Percentiles rank a stretch among this genome's conserved stretches.
These are phyloP conservation scores for Temnothorax ravouxi DNA, from an alignment of 2,888 invertebrate species.

Conservation along the genomic window DNA sequence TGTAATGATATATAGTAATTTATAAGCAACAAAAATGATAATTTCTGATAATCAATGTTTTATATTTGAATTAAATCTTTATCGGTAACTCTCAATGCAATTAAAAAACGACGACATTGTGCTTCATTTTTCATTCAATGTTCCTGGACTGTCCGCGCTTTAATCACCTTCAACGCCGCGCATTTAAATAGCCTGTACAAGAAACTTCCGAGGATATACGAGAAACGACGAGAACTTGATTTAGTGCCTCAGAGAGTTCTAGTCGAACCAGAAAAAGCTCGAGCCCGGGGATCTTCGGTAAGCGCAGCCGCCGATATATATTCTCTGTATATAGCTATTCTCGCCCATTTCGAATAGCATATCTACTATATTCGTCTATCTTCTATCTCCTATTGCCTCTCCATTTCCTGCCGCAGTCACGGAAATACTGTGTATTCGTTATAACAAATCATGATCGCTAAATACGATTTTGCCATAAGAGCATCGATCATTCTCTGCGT, in stretches of 20 bases:
- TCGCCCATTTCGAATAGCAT: conserved; percentile 45
- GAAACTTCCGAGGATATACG: conserved; percentile 48
- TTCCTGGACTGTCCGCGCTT: background rate
- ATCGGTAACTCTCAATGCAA: background rate
- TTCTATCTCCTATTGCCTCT: conserved; percentile 54
- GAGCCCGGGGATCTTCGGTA: conserved; percentile 66
- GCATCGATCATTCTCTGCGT: conserved; percentile 15
- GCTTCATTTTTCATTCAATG: background rate
- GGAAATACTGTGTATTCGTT: conserved; percentile 60
- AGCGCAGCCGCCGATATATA: conserved; percentile 48
- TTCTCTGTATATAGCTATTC: conserved; percentile 11
- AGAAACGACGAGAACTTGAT: conserved; percentile 81
- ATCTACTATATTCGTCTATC: conserved; percentile 52
- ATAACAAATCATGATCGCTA: conserved; percentile 44
- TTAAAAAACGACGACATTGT: background rate
- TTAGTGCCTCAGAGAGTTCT: conserved; percentile 79
- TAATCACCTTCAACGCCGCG: conserved; percentile 13
- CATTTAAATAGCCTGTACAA: conserved; percentile 52
- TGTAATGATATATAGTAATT: background rate
- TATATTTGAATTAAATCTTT: background rate
- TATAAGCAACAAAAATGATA: background rate
- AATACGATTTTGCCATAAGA: background rate
- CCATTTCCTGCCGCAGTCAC: conserved; percentile 37
- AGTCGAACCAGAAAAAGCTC: conserved; percentile 60
- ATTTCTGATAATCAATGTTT: background rate